Percentiles rank a stretch among this genome's conserved stretches.
Evolutionary conservation across 2,113 vertebrate genomes (phyloP).

Genomic region (Gracilinanus agilis): DNA sequence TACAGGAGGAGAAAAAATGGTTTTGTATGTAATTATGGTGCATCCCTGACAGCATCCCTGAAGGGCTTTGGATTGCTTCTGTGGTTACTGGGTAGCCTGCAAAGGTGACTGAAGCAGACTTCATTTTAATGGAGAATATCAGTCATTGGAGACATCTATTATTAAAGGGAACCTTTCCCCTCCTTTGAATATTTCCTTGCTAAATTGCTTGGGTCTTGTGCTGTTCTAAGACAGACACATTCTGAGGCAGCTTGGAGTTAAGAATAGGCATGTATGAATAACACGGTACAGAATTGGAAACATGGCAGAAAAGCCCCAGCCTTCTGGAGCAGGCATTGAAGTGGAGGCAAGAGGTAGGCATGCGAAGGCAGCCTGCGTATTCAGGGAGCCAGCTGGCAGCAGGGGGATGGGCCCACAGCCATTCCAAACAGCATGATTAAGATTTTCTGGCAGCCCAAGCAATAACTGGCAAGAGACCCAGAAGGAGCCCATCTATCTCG

Average conservation of each 20-base stretch:
- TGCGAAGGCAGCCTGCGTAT: neutral
- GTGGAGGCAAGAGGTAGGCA: neutral
- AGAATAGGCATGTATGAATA: slow-evolving; percentile 59
- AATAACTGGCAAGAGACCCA: slow-evolving; percentile 76
- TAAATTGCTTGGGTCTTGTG: slow-evolving; percentile 24
- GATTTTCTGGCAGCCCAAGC: slow-evolving; percentile 80
- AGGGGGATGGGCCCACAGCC: slow-evolving; percentile 53
- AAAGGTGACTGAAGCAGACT: neutral
- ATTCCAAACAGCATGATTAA: slow-evolving; percentile 76
- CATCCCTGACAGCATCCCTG: neutral
- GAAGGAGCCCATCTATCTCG: slow-evolving; percentile 76
- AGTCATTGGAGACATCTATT: neutral
- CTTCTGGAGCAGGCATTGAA: slow-evolving; percentile 37
- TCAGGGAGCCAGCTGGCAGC: slow-evolving; percentile 66
- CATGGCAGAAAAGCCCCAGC: neutral
- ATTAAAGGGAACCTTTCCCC: slow-evolving; percentile 34
- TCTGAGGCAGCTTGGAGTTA: slow-evolving; percentile 41
- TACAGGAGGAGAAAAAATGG: neutral
- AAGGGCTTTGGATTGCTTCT: neutral
- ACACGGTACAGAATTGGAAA: slow-evolving; percentile 13
- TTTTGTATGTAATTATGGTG: neutral
- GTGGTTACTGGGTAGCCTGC: neutral
- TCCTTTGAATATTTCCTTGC: slow-evolving; percentile 39
- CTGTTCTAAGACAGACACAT: slow-evolving; percentile 40
- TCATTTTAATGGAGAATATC: slow-evolving; percentile 9